Evolutionary conservation across 1,140 invertebrate species (phyloP).

Genomic region (Notospermus geniculatus): DNA sequence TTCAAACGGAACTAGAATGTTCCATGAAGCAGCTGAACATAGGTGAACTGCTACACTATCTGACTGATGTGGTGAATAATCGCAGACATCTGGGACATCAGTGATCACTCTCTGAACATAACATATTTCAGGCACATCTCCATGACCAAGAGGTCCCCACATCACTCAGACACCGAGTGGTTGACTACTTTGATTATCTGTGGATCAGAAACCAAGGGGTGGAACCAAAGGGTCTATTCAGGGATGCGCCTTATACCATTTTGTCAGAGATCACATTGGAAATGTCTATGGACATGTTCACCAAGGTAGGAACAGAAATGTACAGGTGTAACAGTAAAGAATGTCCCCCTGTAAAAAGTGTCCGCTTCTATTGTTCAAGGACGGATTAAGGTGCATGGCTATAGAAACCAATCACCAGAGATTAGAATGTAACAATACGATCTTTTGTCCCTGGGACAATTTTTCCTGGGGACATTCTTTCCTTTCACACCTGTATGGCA

Average conservation of each 20-base stretch:
- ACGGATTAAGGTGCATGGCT: too few species aligned
- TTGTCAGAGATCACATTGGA: neutral
- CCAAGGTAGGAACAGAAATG: conserved; percentile 1
- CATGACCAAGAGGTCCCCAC: neutral
- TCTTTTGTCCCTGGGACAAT: too few species aligned
- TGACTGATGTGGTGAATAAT: neutral
- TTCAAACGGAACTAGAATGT: too few species aligned
- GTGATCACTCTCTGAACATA: neutral
- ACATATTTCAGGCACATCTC: neutral
- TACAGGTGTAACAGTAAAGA: too few species aligned
- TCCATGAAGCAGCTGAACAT: too few species aligned
- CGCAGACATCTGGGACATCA: neutral
- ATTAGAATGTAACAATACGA: too few species aligned
- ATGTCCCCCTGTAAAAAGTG: too few species aligned
- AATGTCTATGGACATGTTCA: neutral
- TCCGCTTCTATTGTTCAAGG: too few species aligned
- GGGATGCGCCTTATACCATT: neutral
- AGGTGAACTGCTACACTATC: too few species aligned
- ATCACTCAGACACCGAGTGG: neutral
- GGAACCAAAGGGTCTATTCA: neutral
- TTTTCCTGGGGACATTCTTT: too few species aligned
- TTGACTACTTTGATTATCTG: neutral
- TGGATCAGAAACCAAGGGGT: conserved; percentile 1
- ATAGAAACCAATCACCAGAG: too few species aligned
- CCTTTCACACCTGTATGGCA: too few species aligned